Evolutionary conservation across 2,888 invertebrate genomes (phyloP), one percentile per base, ranked within the genome.

Genomic region (Cheilosia impressa): DNA sequence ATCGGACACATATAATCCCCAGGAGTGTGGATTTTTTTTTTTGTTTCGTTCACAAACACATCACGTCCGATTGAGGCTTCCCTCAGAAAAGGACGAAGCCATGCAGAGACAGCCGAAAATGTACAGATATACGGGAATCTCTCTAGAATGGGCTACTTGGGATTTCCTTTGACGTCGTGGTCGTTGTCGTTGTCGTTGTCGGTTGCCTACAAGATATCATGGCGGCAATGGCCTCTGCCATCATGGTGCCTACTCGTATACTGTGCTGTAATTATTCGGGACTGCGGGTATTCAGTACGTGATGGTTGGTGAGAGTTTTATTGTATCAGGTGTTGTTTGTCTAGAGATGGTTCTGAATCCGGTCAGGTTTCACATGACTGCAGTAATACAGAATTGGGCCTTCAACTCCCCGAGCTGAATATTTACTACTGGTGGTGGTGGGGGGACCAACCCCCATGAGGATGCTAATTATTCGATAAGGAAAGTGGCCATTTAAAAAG

Each of bases 51-150:
- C 50, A 66, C 80, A 84, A 84, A 66, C 84, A 84, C 71, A 80
- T 85, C 85, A 81, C 85, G 85, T 85, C 34, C 75, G 65, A 80
- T 79, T 79, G 79, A 75, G 84, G 84, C 58, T 78, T 78, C 34
- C 60, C 69, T 50, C 24, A 15, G n/a, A 34, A 47, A 58, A 31
- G 53, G n/a, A 52, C 27, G 31, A 52, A 38, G 31, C 58, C 27
- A n/a, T 27, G 38, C 34, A 24, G 17, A 66, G 41, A 2, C 63
- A 38, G 27, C 45, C 31, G 69, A 65, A 69, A 75, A 55, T 15
- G 84, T 65, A 2, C 2, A 27, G 27, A 31, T 31, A 84, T 75
- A 65, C 63, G 53, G 41, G 57, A 45, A 53, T 57, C 47, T 79
- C 63, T 38, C 50, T 47, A 69, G 55, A 47, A 27, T 65, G 45